Conservation (phyloP, 2,888 invertebrate species). For the Hydroisotoma schaefferi region DNA sequence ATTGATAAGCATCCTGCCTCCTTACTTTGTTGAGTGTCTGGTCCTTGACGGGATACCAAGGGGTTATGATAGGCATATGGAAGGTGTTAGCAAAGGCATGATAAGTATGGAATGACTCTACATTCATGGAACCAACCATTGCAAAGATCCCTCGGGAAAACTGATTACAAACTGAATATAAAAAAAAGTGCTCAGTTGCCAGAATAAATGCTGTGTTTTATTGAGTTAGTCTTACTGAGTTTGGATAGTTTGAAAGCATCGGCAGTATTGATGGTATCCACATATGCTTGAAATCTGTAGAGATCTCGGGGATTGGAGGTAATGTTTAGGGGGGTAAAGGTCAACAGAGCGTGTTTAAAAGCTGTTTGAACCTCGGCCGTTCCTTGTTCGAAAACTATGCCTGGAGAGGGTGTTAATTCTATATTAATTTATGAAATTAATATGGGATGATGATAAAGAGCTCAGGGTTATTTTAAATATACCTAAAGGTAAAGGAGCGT, state of each 20-base stretch:
- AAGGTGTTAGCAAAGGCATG: slow-evolving; percentile 93
- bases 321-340: slow-evolving; percentile 30
- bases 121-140: slow-evolving; percentile 85
- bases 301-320: slow-evolving; percentile 10
- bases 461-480: too few relatives aligned
- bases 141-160: slow-evolving; percentile 84
- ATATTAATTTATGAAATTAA: too few relatives aligned
- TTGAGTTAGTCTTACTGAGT: slow-evolving; percentile 63
- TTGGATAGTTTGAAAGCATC: slow-evolving; percentile 89
- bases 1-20: background rate
- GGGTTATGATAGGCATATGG: slow-evolving; percentile 91
- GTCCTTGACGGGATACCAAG: slow-evolving; percentile 70
- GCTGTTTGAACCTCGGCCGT: slow-evolving; percentile 88
- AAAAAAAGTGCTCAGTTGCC: slow-evolving; percentile 40
- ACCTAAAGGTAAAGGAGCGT: slow-evolving; percentile 31
- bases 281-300: slow-evolving; percentile 68
- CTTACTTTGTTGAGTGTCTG: background rate
- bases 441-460: too few relatives aligned
- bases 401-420: slow-evolving; percentile 62
- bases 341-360: slow-evolving; percentile 82
- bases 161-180: slow-evolving; percentile 75
- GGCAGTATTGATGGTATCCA: slow-evolving; percentile 87
- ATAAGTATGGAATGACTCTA: slow-evolving; percentile 87
- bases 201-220: too few relatives aligned
- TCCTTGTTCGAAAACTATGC: slow-evolving; percentile 87